Evolutionary conservation across 2,113 vertebrate genomes (phyloP).

Genomic region (Prochilodus magdalenae): DNA sequence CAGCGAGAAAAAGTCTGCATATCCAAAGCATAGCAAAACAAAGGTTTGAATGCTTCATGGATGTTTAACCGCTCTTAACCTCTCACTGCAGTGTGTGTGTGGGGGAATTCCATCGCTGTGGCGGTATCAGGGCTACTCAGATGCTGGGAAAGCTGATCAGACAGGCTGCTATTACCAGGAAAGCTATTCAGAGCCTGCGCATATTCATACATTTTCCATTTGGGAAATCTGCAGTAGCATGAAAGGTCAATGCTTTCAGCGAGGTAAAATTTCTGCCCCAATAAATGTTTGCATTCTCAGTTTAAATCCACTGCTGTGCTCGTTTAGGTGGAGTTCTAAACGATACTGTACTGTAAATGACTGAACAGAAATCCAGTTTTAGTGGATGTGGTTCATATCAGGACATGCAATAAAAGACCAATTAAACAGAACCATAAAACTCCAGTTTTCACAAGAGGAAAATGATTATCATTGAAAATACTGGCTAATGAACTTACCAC

Average conservation of each 20-base stretch:
- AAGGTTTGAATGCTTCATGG: too few relatives aligned
- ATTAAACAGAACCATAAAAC: constrained; percentile 43
- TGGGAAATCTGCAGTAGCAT: constrained; percentile 9
- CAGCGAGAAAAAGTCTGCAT: too few relatives aligned
- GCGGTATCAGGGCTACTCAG: constrained; percentile 25
- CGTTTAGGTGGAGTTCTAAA: background rate
- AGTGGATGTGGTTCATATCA: constrained; percentile 61
- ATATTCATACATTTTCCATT: constrained; percentile 39
- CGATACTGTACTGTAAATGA: constrained; percentile 31
- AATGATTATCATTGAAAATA: constrained; percentile 46
- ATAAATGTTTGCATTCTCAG: constrained; percentile 13
- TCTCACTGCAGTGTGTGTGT: background rate
- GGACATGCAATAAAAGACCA: constrained; percentile 56
- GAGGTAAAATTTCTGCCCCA: constrained; percentile 7
- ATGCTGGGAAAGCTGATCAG: constrained; percentile 37
- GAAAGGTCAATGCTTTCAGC: background rate
- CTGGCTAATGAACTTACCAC: constrained; percentile 38
- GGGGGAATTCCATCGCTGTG: constrained; percentile 33
- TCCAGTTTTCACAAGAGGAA: constrained; percentile 39
- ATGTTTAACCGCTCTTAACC: background rate
- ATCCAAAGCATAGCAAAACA: too few relatives aligned
- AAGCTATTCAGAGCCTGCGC: constrained; percentile 37
- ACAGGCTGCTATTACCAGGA: constrained; percentile 19
- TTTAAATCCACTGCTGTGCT: constrained; percentile 9
- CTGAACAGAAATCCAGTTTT: constrained; percentile 57